phyloP scores from a whole-genome alignment of 2,797 vertebrate species.

The Darevskia mixta region DNA sequence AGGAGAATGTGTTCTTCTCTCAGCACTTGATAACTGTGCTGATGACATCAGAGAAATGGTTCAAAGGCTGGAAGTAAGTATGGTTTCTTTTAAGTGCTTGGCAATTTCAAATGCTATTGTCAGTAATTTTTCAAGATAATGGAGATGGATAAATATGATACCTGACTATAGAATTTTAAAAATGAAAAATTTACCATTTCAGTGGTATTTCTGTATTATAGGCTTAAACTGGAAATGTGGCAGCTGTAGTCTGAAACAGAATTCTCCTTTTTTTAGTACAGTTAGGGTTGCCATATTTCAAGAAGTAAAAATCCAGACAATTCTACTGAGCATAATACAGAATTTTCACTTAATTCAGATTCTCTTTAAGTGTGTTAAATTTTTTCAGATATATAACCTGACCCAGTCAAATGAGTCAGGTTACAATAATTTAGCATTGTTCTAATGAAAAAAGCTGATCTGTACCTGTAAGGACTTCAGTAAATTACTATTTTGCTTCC shows the following conservation, averaged over 20 bases:
- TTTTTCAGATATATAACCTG: neutral
- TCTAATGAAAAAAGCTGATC: constrained; percentile 9
- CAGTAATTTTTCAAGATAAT: neutral
- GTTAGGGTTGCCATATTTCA: no score
- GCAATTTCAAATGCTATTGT: constrained; percentile 1
- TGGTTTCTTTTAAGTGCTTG: constrained; percentile 3
- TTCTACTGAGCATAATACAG: constrained; percentile 1
- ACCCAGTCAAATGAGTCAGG: neutral
- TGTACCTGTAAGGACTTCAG: constrained; percentile 26
- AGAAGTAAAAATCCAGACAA: no score
- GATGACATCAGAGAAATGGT: constrained; percentile 94
- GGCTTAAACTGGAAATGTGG: neutral
- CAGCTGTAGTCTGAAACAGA: neutral
- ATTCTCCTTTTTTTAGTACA: neutral
- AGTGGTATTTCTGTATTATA: neutral
- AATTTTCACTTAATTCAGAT: constrained; percentile 25
- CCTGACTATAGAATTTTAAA: neutral
- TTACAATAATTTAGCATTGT: neutral
- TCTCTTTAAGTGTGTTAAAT: neutral
- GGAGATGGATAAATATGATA: neutral
- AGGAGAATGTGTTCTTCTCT: constrained; percentile 94
- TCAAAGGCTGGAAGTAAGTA: constrained; percentile 92
- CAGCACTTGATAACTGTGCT: constrained; percentile 88
- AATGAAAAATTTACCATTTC: neutral
- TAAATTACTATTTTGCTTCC: constrained; percentile 43